Evolutionary conservation across 1,140 invertebrate species (phyloP).

Genomic region (Eciton burchellii): DNA sequence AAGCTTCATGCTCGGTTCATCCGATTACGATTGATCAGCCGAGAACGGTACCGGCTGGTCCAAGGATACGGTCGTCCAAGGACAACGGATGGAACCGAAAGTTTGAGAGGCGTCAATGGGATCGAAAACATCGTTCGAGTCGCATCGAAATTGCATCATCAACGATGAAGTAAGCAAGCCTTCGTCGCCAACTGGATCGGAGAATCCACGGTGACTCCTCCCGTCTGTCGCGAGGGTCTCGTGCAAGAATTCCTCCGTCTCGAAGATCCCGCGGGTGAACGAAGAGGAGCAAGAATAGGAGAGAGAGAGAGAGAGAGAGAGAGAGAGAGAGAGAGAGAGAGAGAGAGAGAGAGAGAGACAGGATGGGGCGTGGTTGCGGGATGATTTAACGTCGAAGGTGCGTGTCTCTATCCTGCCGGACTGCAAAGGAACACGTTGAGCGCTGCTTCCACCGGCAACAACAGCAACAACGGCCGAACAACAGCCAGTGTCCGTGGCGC

Average conservation of each 20-base stretch:
- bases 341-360: slow-evolving; percentile 53
- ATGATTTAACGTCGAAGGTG: slow-evolving; percentile 84
- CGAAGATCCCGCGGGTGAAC: slow-evolving; percentile 46
- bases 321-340: slow-evolving; percentile 63
- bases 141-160: neutral
- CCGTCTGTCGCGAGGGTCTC: slow-evolving; percentile 1
- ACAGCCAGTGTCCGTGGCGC: slow-evolving; percentile 51
- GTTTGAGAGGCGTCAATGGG: neutral
- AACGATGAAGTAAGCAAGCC: neutral
- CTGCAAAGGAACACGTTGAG: slow-evolving; percentile 71
- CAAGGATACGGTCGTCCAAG: neutral
- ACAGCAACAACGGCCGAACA: slow-evolving; percentile 67
- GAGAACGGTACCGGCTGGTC: neutral
- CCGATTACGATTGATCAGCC: neutral
- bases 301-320: slow-evolving; percentile 10
- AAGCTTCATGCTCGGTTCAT: neutral
- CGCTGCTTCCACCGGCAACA: slow-evolving; percentile 55
- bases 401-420: slow-evolving; percentile 82
- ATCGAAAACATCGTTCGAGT: neutral
- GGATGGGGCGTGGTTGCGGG: slow-evolving; percentile 81
- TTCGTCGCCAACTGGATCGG: no score
- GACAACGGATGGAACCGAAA: neutral
- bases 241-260: slow-evolving; percentile 14
- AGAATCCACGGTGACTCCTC: neutral
- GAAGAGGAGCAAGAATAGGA: slow-evolving; percentile 68